Conservation (phyloP, 2,797 vertebrate genomes). For the Helarctos malayanus region DNA sequence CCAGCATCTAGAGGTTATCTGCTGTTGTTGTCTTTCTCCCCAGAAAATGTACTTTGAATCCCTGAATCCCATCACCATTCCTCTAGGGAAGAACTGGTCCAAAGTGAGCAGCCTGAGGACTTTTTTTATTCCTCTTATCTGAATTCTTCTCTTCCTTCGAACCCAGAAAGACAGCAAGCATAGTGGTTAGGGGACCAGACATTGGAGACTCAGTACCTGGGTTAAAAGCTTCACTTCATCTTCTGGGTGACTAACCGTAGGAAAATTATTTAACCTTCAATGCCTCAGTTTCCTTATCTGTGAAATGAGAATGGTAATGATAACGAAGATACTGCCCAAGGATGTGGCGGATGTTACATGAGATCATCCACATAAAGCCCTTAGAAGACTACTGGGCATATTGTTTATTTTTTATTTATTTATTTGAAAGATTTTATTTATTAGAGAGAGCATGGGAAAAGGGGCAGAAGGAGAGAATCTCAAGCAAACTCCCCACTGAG, state of each 20-base stretch:
- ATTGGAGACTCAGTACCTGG: not conserved
- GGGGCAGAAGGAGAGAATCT: not conserved
- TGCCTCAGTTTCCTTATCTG: not conserved
- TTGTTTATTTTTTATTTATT: not conserved
- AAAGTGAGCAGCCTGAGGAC: not conserved
- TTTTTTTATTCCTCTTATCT: not conserved
- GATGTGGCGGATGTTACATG: not conserved
- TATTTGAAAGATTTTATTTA: not conserved
- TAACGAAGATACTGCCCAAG: not conserved
- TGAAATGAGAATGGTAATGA: not conserved
- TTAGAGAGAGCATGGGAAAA: not conserved
- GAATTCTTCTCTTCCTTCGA: not conserved
- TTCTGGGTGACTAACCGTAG: not conserved
- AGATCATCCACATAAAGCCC: not conserved
- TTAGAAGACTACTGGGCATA: not conserved
- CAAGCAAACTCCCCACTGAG: not conserved
- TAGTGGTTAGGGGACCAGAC: not conserved
- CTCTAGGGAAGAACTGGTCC: not conserved
- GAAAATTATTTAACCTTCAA: not conserved
- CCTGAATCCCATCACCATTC: not conserved
- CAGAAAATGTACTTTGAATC: not conserved
- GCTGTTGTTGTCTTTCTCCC: not conserved
- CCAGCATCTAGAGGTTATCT: not conserved
- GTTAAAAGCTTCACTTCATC: not conserved
- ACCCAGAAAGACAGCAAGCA: not conserved